Conservation (phyloP, 2,113 vertebrate species). For the Chiloscyllium plagiosum region DNA sequence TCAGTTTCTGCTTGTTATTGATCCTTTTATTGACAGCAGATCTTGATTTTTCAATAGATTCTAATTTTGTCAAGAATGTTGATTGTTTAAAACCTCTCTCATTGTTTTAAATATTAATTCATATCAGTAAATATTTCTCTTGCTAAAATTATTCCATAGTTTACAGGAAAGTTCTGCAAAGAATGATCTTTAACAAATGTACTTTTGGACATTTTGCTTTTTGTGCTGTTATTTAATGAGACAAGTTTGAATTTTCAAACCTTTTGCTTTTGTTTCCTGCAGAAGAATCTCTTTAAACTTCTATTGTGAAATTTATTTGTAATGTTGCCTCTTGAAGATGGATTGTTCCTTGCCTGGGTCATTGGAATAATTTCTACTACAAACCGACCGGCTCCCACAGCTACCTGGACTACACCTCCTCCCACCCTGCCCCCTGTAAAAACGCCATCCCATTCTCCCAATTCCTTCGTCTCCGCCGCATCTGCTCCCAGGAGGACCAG, state of each 20-base stretch:
- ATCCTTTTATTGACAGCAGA: not conserved
- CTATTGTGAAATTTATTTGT: not conserved
- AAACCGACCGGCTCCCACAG: no score
- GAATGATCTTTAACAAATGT: not conserved
- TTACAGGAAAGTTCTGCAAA: not conserved
- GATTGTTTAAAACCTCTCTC: not conserved
- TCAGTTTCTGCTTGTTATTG: not conserved
- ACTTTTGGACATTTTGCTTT: not conserved
- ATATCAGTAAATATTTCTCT: not conserved
- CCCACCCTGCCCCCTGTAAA: no score
- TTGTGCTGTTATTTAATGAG: not conserved
- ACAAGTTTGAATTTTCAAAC: not conserved
- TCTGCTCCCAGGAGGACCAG: no score
- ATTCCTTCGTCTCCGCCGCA: no score
- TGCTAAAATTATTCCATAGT: not conserved
- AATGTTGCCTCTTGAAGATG: not conserved
- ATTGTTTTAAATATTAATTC: not conserved
- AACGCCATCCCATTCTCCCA: no score
- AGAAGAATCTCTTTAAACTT: slow-evolving; percentile 1
- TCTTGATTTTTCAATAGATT: not conserved
- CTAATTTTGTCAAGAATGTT: not conserved
- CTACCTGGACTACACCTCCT: no score
- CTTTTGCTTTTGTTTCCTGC: not conserved
- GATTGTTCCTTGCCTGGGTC: not conserved
- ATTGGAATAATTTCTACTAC: not conserved